phyloP scores from a whole-genome alignment of 1,140 invertebrate genomes.

The Cheumatopsyche charites region DNA sequence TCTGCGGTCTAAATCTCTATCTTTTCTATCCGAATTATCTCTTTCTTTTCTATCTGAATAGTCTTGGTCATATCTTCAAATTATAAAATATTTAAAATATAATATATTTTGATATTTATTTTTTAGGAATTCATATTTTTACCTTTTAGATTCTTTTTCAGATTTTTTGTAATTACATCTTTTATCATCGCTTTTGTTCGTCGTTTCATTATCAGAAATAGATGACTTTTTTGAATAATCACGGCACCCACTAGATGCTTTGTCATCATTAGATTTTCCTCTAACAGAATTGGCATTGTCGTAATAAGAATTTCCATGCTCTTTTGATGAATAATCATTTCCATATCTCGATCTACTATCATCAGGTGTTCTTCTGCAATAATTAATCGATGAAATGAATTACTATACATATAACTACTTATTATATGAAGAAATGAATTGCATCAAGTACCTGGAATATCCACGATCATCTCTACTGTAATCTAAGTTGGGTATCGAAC shows the following conservation, averaged over 20 bases:
- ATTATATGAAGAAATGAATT: no score
- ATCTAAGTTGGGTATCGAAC: background rate
- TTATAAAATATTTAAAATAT: background rate
- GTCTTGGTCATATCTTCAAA: constrained; percentile 15
- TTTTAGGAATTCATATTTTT: background rate
- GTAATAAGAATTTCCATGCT: background rate
- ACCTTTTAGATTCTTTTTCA: background rate
- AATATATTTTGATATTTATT: no score
- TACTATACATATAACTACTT: background rate
- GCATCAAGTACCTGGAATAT: background rate
- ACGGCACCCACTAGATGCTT: background rate
- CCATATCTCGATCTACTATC: background rate
- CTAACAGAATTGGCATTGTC: background rate
- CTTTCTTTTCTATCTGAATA: constrained; percentile 29
- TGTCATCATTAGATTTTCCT: background rate
- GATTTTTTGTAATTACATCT: constrained; percentile 1
- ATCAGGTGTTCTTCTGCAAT: background rate
- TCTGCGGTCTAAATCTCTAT: constrained; percentile 43
- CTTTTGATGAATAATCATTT: background rate
- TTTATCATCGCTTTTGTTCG: background rate
- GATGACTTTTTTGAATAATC: background rate
- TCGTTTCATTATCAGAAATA: constrained; percentile 1
- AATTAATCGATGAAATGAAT: background rate
- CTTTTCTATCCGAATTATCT: constrained; percentile 26
- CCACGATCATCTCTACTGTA: background rate